Evolutionary conservation across 2,888 invertebrate genomes (phyloP), one percentile per base, ranked within the genome.

Genomic region (Drosophila meridionalis): DNA sequence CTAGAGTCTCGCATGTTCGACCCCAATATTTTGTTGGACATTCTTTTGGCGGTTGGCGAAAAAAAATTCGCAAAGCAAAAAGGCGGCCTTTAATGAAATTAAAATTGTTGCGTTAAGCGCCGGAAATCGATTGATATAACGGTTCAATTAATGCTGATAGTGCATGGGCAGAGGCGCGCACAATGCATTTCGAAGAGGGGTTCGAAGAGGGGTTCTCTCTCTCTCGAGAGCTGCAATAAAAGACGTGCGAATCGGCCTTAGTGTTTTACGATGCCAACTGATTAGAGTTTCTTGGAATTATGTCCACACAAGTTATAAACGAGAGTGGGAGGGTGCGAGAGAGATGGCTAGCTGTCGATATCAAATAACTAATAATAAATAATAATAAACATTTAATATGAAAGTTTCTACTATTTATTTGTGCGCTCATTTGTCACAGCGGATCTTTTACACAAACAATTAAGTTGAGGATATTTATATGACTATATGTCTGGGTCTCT

Each of bases 41-140:
- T n/a, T 32, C 30, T 30, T 9, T 61, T 47, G 12, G 40, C 38
- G 26, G 20, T 50, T 60, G 48, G 32, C 48, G 5, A 65, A 67
- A 70, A 70, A 67, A 20, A 55, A 61, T 67, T 75, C 1, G 78
- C 67, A 71, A 52, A 71, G 61, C 38, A 53, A 32, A 62, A 34
- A 28, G 43, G 20, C 36, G 11, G n/a, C 28, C 14, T 50, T 47
- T 32, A 12, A 30, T 30, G 30, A 71, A 59, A 52, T 68, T 64
- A 45, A 76, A 62, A 59, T 58, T 40, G 36, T 38, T 45, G 64
- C 43, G 42, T 64, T 72, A 65, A 68, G 62, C 72, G 62, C 56
- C 69, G 48, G 78, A 76, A 80, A 76, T 65, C 64, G 76, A 59
- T 65, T 45, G 63, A 57, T 70, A 45, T 65, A 50, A 55, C 59